Evolutionary conservation across 2,113 vertebrate genomes (phyloP).

Genomic region (Nanorana parkeri): DNA sequence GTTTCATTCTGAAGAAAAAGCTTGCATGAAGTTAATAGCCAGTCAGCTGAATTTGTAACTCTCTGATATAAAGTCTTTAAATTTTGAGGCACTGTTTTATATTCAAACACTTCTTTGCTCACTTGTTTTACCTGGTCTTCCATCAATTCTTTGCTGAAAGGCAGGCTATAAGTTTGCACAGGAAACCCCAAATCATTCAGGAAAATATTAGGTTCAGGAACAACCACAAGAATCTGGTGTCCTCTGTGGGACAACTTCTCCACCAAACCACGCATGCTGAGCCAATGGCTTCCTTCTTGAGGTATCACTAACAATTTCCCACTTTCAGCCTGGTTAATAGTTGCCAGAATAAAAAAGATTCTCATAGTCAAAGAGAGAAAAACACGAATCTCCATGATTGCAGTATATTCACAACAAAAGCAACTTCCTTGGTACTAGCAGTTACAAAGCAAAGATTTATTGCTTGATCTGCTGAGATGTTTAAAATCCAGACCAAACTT

Average conservation of each 20-base stretch:
- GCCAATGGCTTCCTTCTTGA: constrained; percentile 80
- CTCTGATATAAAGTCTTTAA: neutral
- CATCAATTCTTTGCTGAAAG: constrained; percentile 67
- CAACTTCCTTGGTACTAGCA: neutral
- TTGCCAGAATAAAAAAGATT: constrained; percentile 27
- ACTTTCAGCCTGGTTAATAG: neutral
- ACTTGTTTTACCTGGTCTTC: neutral
- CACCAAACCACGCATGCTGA: constrained; percentile 67
- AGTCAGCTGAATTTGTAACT: fast-evolving
- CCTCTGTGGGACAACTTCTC: constrained; percentile 73
- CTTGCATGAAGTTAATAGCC: constrained; percentile 40
- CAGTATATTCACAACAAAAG: neutral
- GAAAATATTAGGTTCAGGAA: constrained; percentile 71
- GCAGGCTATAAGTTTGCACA: constrained; percentile 64
- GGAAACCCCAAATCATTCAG: constrained; percentile 73
- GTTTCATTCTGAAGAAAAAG: constrained; percentile 61
- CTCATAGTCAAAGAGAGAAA: too few species aligned
- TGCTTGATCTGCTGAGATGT: too few species aligned
- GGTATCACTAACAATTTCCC: constrained; percentile 76
- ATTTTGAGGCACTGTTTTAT: constrained; percentile 61
- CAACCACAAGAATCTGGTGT: constrained; percentile 73
- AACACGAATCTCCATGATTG: too few species aligned
- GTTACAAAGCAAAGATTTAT: too few species aligned
- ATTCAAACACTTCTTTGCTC: neutral
- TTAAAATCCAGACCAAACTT: too few species aligned